Evolutionary conservation across 2,113 vertebrate species (phyloP).

Genomic region (Copsychus sechellarum): DNA sequence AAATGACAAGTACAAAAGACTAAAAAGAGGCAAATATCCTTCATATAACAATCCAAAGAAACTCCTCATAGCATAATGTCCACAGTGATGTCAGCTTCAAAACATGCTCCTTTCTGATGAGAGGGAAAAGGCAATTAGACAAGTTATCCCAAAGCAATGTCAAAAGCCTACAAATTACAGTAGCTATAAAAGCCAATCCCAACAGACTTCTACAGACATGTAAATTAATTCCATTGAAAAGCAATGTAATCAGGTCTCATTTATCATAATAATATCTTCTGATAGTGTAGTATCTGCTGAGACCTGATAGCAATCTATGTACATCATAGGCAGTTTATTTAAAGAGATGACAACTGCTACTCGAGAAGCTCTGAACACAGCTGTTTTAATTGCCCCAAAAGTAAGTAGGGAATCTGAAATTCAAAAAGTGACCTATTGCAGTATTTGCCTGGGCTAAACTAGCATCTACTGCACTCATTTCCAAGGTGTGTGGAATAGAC

Average conservation of each 20-base stretch:
- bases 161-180: constrained; percentile 68
- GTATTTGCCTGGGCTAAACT: constrained; percentile 34
- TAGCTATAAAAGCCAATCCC: constrained; percentile 69
- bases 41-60: constrained; percentile 55
- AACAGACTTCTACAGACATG: constrained; percentile 76
- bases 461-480: constrained; percentile 4
- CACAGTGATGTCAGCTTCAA: constrained; percentile 62
- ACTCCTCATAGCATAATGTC: constrained; percentile 37
- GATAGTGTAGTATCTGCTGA: constrained; percentile 73
- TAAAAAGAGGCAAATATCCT: constrained; percentile 40
- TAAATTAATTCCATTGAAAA: constrained; percentile 79
- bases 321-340: constrained; percentile 61
- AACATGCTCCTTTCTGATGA: constrained; percentile 58
- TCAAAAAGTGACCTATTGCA: constrained; percentile 33
- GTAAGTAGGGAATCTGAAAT: constrained; percentile 48
- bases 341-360: constrained; percentile 64
- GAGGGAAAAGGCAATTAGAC: constrained; percentile 63
- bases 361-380: constrained; percentile 51
- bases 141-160: constrained; percentile 71
- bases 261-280: constrained; percentile 76
- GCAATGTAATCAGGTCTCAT: constrained; percentile 76
- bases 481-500: background rate
- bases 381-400: constrained; percentile 65
- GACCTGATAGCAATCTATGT: constrained; percentile 55
- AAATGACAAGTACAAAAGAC: constrained; percentile 61